Percentiles rank a stretch among this genome's conserved stretches.
phyloP scores from a whole-genome alignment of 2,888 invertebrate genomes.

The Parnassius mnemosyne region DNA sequence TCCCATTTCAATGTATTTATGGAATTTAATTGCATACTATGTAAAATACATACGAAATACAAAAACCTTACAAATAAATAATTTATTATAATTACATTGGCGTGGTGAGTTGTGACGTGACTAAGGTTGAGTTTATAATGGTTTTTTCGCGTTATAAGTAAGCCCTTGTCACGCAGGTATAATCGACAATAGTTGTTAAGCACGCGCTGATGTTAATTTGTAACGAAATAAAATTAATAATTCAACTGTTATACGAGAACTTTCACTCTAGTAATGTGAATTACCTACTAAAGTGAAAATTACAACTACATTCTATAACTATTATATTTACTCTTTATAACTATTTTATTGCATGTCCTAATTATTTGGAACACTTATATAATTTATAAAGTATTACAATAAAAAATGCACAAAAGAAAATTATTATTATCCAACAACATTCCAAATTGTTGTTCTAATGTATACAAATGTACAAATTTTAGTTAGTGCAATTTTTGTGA shows the following conservation, averaged over 20 bases:
- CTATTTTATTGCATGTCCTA: no score
- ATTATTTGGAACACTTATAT: no score
- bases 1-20: no score
- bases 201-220: constrained; percentile 10
- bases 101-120: constrained; percentile 5
- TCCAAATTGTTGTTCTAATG: not conserved
- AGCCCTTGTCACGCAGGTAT: constrained; percentile 17
- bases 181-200: constrained; percentile 14
- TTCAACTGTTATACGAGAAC: not conserved
- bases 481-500: constrained; percentile 28
- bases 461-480: constrained; percentile 23
- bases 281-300: no score
- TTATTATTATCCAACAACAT: not conserved
- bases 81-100: constrained; percentile 18
- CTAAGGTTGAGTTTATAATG: constrained; percentile 19
- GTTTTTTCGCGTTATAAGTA: constrained; percentile 23
- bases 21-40: no score
- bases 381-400: no score
- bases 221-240: not conserved
- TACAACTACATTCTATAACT: no score
- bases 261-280: no score
- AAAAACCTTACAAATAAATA: not conserved
- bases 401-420: no score
- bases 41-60: no score
- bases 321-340: no score